phyloP scores from a whole-genome alignment of 2,113 vertebrate species.

The Nycticryphes semicollaris region DNA sequence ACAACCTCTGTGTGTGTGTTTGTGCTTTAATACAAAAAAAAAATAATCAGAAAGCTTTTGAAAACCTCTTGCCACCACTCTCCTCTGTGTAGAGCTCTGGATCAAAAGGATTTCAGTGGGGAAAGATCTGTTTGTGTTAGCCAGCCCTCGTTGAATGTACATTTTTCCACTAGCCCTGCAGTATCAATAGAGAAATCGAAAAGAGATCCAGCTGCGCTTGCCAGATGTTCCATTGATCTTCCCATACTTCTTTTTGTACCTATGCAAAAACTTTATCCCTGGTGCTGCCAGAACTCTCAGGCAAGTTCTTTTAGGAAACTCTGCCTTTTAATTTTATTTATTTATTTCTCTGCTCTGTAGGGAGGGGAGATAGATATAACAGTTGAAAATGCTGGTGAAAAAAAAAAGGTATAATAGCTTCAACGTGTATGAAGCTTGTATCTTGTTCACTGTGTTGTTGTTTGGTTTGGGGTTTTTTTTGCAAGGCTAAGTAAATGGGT shows the following conservation, averaged over 20 bases:
- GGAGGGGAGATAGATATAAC: not conserved
- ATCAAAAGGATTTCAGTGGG: conserved; percentile 2
- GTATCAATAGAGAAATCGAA: conserved; percentile 27
- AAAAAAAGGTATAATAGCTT: conserved; percentile 2
- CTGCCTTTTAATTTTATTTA: not conserved
- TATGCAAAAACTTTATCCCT: conserved; percentile 51
- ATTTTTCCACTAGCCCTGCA: not conserved
- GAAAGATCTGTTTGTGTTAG: not conserved
- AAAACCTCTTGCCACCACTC: not conserved
- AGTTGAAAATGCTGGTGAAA: not conserved
- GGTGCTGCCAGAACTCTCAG: conserved; percentile 23
- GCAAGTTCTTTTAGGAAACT: conserved; percentile 31
- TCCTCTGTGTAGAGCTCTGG: not conserved
- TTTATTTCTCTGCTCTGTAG: not conserved
- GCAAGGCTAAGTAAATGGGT: not conserved
- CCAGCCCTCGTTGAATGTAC: not conserved
- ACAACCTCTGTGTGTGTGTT: not conserved
- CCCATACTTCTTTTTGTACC: not conserved
- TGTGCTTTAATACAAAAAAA: not conserved
- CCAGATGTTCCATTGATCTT: conserved; percentile 54
- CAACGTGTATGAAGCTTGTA: not conserved
- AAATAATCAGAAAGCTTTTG: not conserved
- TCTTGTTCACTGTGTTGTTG: not conserved
- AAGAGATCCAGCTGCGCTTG: conserved; percentile 40
- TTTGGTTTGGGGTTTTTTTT: not conserved